phyloP scores from a whole-genome alignment of 2,888 invertebrate genomes.

The Acronicta leporina region DNA sequence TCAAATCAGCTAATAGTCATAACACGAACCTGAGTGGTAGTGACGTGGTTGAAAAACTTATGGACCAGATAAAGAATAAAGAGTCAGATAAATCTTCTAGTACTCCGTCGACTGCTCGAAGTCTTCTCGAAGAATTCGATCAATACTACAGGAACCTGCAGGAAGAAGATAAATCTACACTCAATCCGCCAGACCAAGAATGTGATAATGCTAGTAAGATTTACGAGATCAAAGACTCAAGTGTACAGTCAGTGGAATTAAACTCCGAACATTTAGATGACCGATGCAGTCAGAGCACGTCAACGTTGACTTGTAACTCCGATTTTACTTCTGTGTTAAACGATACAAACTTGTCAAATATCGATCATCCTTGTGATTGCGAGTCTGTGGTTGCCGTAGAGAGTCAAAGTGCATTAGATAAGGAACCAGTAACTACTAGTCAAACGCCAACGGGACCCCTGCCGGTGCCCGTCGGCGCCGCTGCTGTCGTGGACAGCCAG shows the following conservation, averaged over 20 bases:
- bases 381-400: slow-evolving; percentile 15
- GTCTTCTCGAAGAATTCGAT: slow-evolving; percentile 82
- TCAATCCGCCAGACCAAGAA: slow-evolving; percentile 51
- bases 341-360: slow-evolving; percentile 19
- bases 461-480: slow-evolving; percentile 76
- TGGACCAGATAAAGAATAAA: slow-evolving; percentile 73
- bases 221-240: slow-evolving; percentile 54
- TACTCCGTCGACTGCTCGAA: slow-evolving; percentile 81
- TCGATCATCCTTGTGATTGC: slow-evolving; percentile 25
- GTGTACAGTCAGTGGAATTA: slow-evolving; percentile 29
- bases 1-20: slow-evolving; percentile 71
- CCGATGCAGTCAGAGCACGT: slow-evolving; percentile 26
- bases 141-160: slow-evolving; percentile 77
- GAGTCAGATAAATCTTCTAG: slow-evolving; percentile 69
- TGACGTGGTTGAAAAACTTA: slow-evolving; percentile 70
- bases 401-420: slow-evolving; percentile 19
- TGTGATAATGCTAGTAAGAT: slow-evolving; percentile 34
- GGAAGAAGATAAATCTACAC: slow-evolving; percentile 62
- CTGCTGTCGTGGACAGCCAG: slow-evolving; percentile 57
- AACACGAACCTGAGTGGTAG: slow-evolving; percentile 61
- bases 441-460: slow-evolving; percentile 71
- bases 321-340: slow-evolving; percentile 3
- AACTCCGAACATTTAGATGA: slow-evolving; percentile 24
- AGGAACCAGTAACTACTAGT: slow-evolving; percentile 28
- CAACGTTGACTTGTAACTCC: slow-evolving; percentile 34